phyloP scores from a whole-genome alignment of 2,113 vertebrate genomes.

The Tylochromis polylepis region DNA sequence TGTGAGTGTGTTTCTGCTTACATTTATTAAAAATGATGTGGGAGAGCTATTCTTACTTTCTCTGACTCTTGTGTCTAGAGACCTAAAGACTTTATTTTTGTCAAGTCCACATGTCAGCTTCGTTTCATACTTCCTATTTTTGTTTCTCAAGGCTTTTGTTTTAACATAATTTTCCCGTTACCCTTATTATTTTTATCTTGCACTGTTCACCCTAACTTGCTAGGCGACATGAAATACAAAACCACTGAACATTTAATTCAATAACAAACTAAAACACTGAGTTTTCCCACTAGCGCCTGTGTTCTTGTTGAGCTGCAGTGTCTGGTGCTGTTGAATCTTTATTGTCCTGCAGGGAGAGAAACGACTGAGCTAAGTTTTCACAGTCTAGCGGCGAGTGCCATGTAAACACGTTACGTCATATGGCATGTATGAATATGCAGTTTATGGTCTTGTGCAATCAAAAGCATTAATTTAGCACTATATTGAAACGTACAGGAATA shows the following conservation, averaged over 20 bases:
- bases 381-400: conserved; percentile 22
- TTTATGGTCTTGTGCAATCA: conserved; percentile 26
- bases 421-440: conserved; percentile 22
- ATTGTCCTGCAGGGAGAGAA: conserved; percentile 45
- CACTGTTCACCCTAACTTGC: background rate
- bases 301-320: conserved; percentile 9
- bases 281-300: conserved; percentile 20
- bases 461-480: background rate
- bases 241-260: conserved; percentile 47
- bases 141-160: conserved; percentile 9
- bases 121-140: conserved; percentile 8
- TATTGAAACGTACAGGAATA: background rate
- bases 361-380: conserved; percentile 28
- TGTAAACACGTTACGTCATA: conserved; percentile 48
- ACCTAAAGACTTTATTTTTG: conserved; percentile 23
- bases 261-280: conserved; percentile 53
- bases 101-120: conserved; percentile 22
- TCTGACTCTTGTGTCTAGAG: conserved; percentile 24
- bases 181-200: conserved; percentile 37
- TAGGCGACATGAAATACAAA: conserved; percentile 30
- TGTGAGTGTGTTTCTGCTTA: conserved; percentile 23
- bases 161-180: conserved; percentile 10
- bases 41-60: conserved; percentile 33
- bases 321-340: conserved; percentile 40
- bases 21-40: conserved; percentile 49